Percentiles rank a stretch among this genome's conserved stretches.
phyloP scores from a whole-genome alignment of 2,113 vertebrate species.

The Agapornis roseicollis region DNA sequence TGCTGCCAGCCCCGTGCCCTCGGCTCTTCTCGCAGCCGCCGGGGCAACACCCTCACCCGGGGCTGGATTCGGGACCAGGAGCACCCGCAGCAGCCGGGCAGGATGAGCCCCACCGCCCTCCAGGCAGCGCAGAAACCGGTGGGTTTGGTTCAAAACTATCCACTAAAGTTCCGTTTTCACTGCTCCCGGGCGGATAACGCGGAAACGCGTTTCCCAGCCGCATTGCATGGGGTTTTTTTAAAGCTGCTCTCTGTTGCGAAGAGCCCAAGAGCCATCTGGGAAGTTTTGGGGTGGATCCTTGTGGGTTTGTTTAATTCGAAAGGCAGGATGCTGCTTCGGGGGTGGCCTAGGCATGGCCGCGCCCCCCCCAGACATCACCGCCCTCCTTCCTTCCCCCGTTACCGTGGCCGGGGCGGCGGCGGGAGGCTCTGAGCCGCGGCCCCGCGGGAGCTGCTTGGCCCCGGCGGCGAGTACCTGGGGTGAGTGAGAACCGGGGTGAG shows the following conservation, averaged over 20 bases:
- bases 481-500: background rate
- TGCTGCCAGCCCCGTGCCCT: background rate
- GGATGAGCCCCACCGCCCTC: background rate
- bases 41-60: background rate
- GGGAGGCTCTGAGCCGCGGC: background rate
- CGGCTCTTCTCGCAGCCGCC: background rate
- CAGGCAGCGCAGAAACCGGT: background rate
- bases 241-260: background rate
- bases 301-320: background rate
- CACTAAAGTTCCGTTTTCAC: background rate
- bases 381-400: background rate
- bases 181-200: rapidly evolving
- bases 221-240: background rate
- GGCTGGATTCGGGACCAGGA: background rate
- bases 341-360: background rate
- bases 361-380: background rate
- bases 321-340: background rate
- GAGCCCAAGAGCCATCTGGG: background rate
- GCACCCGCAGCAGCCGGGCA: background rate
- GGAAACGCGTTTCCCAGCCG: background rate
- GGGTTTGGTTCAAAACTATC: background rate
- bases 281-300: background rate
- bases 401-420: no score
- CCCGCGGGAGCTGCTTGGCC: background rate
- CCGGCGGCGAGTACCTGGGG: background rate